Conservation (phyloP, 2,113 vertebrate species). For the Atlantisia rogersi region DNA sequence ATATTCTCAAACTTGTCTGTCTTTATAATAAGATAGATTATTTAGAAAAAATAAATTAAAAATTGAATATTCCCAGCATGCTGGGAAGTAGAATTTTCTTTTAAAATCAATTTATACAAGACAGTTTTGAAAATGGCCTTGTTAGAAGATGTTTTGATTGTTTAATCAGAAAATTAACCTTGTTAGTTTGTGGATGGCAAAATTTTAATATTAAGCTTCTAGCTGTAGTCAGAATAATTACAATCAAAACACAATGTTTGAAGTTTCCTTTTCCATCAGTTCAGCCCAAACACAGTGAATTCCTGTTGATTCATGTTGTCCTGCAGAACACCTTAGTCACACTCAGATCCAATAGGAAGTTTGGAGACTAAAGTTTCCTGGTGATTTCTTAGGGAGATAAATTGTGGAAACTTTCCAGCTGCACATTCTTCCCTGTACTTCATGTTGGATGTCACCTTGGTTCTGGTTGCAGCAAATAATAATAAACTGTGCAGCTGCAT, state of each 20-base stretch:
- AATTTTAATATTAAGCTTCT: background rate
- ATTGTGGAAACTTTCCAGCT: background rate
- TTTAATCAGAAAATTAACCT: background rate
- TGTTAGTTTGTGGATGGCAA: background rate
- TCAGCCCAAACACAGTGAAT: background rate
- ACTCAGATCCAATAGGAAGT: background rate
- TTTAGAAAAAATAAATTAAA: background rate
- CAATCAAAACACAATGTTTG: background rate
- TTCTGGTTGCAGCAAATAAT: background rate
- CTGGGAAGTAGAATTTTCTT: background rate
- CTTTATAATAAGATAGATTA: background rate
- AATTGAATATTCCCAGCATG: background rate
- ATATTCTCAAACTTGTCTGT: background rate
- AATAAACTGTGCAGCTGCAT: background rate
- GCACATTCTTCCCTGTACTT: background rate
- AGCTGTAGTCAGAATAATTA: background rate
- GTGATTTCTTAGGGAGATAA: background rate
- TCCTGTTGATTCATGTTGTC: accelerated
- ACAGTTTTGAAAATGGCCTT: background rate
- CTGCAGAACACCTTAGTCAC: background rate
- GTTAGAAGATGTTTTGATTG: background rate
- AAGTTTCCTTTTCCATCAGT: background rate
- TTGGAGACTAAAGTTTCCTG: background rate
- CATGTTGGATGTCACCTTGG: background rate
- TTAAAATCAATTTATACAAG: background rate